Evolutionary conservation across 2,113 vertebrate species (phyloP).

Genomic region (Chaetodon trifascialis): DNA sequence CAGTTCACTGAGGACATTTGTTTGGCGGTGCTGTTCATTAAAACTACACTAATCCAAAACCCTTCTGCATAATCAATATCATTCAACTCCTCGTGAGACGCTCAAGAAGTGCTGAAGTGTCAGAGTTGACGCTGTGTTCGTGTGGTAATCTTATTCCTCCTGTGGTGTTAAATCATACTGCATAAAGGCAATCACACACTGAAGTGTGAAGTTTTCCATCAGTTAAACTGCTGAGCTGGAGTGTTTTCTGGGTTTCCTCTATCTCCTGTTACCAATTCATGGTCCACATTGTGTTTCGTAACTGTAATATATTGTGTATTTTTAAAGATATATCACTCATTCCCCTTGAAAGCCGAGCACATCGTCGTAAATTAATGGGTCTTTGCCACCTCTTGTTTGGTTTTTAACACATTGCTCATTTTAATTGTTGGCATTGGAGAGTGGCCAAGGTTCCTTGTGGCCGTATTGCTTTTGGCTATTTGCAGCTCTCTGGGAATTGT

Average conservation of each 20-base stretch:
- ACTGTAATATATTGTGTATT: conserved; percentile 1
- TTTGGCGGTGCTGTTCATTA: conserved; percentile 7
- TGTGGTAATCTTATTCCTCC: conserved; percentile 29
- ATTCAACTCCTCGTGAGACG: conserved; percentile 26
- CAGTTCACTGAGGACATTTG: conserved; percentile 29
- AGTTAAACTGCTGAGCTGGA: background rate
- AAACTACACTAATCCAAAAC: background rate
- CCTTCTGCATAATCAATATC: conserved; percentile 18
- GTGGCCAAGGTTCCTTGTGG: conserved; percentile 57
- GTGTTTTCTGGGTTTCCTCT: background rate
- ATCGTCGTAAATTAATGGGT: conserved; percentile 22
- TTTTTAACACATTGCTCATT: conserved; percentile 67
- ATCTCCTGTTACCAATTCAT: background rate
- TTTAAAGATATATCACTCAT: conserved; percentile 18
- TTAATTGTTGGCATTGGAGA: conserved; percentile 62
- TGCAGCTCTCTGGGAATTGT: conserved; percentile 55
- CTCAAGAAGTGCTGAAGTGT: conserved; percentile 6
- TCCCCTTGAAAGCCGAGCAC: conserved; percentile 15
- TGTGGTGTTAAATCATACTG: conserved; percentile 12
- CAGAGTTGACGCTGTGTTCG: conserved; percentile 2
- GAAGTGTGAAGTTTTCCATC: background rate
- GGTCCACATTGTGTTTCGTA: background rate
- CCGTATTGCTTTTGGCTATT: conserved; percentile 72
- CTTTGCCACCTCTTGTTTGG: conserved; percentile 34
- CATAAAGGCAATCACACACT: conserved; percentile 2